Percentiles rank a stretch among this genome's conserved stretches.
Evolutionary conservation across 2,113 vertebrate genomes (phyloP).

Genomic region (Vidua chalybeata): DNA sequence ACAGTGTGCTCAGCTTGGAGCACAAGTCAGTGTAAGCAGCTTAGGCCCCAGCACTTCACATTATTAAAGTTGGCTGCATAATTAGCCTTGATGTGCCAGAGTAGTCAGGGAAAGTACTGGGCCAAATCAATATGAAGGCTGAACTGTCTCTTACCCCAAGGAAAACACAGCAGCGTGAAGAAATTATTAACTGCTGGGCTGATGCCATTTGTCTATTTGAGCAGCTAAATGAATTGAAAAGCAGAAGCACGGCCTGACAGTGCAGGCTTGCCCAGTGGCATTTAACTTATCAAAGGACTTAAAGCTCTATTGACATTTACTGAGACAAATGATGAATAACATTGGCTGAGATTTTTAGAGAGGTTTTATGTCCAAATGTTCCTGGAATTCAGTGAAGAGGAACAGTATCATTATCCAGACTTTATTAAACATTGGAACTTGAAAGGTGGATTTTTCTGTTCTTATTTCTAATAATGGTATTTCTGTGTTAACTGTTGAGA

Average conservation of each 20-base stretch:
- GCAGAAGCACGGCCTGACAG: background rate
- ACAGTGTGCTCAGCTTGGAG: background rate
- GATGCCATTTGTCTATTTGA: constrained; percentile 64
- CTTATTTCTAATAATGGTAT: background rate
- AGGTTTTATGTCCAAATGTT: background rate
- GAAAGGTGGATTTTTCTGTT: background rate
- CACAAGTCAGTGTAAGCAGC: background rate
- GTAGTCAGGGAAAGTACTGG: constrained; percentile 4
- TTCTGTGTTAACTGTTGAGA: background rate
- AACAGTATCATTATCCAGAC: background rate
- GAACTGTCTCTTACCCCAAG: constrained; percentile 36
- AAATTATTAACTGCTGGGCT: constrained; percentile 56
- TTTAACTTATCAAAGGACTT: constrained; percentile 55
- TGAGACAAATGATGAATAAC: constrained; percentile 37
- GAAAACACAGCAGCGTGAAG: constrained; percentile 45
- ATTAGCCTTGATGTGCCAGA: constrained; percentile 33
- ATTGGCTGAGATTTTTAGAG: constrained; percentile 2
- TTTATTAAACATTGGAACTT: constrained; percentile 12
- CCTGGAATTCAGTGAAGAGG: constrained; percentile 32
- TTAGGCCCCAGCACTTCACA: background rate
- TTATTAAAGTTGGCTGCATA: constrained; percentile 30
- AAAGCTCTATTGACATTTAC: constrained; percentile 42
- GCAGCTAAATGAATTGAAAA: constrained; percentile 57
- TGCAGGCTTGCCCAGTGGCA: constrained; percentile 36
- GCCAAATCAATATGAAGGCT: constrained; percentile 30